These are phyloP conservation scores for Thereva unica DNA, from an alignment of 2,888 invertebrate species.

Conservation along the genomic window DNA sequence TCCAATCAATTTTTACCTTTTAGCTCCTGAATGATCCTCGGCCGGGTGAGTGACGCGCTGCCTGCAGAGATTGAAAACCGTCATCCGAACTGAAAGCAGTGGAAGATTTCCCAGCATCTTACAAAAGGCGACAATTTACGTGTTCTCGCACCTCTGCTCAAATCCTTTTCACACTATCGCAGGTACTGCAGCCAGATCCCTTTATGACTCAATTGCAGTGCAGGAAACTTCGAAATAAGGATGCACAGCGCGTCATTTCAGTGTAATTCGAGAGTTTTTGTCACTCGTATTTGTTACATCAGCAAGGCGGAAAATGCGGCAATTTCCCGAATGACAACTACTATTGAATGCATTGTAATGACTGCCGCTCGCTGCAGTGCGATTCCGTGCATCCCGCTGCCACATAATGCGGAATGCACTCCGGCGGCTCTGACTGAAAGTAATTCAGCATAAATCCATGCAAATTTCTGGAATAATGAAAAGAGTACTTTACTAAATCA, in stretches of 20 bases:
- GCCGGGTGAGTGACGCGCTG: no score
- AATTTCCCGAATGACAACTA: conserved; percentile 23
- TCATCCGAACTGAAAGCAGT: no score
- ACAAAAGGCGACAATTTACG: no score
- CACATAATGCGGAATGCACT: conserved; percentile 4
- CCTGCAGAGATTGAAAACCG: no score
- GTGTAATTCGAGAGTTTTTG: no score
- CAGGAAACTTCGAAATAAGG: no score
- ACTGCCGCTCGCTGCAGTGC: neutral
- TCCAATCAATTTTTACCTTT: conserved; percentile 18
- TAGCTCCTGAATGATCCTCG: neutral
- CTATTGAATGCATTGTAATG: conserved; percentile 26
- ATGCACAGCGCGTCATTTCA: no score
- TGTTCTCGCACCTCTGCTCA: no score
- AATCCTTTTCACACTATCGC: no score
- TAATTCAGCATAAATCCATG: conserved; percentile 33
- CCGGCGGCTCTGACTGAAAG: conserved; percentile 9
- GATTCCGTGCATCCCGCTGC: neutral
- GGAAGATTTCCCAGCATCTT: no score
- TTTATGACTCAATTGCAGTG: no score
- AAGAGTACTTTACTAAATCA: conserved; percentile 33
- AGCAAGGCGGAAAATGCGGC: conserved; percentile 23
- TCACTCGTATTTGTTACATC: neutral
- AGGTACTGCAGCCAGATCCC: no score
- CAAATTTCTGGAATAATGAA: conserved; percentile 30